Evolutionary conservation across 2,797 vertebrate genomes (phyloP), one percentile per base, ranked within the genome.

Genomic region (Megaceryle alcyon): DNA sequence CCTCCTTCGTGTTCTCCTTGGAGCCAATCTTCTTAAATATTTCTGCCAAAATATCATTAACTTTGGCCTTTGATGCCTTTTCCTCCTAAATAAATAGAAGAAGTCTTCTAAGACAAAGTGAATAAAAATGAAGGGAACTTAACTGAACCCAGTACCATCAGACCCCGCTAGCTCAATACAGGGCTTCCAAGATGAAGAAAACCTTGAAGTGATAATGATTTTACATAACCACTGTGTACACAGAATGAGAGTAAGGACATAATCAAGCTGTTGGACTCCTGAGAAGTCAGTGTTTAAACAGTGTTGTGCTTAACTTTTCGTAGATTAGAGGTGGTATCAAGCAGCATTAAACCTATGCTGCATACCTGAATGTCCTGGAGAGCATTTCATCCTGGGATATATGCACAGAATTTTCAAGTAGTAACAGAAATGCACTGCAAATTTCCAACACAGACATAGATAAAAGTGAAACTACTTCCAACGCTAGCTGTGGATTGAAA

Each of bases 1-100:
- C 99, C 99, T 99, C 99, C 96, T 99, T 99, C 13, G 99, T 99
- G 95, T 99, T 99, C 96, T 99, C 99, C 97, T 99, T 99, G 86
- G 99, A 99, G 68, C 99, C 99, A 64, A 99, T 99, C 98, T 99
- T 99, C 98, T 99, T 99, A 97, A 99, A 99, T 97, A 99, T 99
- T 96, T 99, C 99, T 39, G 99, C 99, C 96, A 99, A 98, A 95
- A 99, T 99, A 97, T 99, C 99, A 12, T 99, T 99, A 89, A 99
- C 99, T 97, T 99, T 99, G 37, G 99, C 99, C 97, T 99, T 99
- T 0, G 99, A 99, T 97, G 99, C 98, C 63, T 99, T 99, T 83
- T 99, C 99, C 51, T 99, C 99, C 99, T 99, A 90, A 82, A 94
- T 39, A 92, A 92, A 86, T 20, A 91, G 85, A 85, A 39, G 26